Conservation (phyloP, 2,113 vertebrate genomes). For the Xenotilapia flavipinnis region DNA sequence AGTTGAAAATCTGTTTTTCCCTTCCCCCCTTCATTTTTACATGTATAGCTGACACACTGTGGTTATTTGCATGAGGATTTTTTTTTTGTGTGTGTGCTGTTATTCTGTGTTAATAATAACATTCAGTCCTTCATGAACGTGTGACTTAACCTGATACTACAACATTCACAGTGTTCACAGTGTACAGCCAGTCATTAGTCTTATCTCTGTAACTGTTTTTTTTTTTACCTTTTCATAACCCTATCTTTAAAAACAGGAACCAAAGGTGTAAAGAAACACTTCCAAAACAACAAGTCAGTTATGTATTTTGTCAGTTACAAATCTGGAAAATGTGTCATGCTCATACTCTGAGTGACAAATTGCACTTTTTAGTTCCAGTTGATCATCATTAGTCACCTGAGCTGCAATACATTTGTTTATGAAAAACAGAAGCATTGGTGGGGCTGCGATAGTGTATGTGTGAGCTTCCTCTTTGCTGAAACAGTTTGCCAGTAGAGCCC, state of each 20-base stretch:
- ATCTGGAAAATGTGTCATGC: neutral
- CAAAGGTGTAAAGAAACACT: neutral
- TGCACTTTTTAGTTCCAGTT: neutral
- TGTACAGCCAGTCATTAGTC: neutral
- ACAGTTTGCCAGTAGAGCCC: neutral
- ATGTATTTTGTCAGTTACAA: neutral
- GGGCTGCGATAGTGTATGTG: neutral
- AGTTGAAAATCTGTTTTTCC: neutral
- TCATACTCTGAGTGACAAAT: neutral
- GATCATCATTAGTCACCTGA: conserved; percentile 1
- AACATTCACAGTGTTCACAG: neutral
- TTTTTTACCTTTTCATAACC: neutral
- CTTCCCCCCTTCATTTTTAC: neutral
- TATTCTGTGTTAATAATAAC: neutral
- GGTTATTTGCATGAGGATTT: neutral
- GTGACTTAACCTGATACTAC: neutral
- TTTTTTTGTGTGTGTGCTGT: neutral
- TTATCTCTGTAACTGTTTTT: neutral
- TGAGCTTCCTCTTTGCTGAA: neutral
- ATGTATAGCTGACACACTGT: neutral
- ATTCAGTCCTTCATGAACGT: neutral
- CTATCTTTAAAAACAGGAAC: neutral
- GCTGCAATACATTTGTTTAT: neutral
- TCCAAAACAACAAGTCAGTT: neutral
- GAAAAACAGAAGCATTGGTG: neutral